Base-by-base conservation (phyloP, 1,140 invertebrate species). In the Drosophila parvula region DNA sequence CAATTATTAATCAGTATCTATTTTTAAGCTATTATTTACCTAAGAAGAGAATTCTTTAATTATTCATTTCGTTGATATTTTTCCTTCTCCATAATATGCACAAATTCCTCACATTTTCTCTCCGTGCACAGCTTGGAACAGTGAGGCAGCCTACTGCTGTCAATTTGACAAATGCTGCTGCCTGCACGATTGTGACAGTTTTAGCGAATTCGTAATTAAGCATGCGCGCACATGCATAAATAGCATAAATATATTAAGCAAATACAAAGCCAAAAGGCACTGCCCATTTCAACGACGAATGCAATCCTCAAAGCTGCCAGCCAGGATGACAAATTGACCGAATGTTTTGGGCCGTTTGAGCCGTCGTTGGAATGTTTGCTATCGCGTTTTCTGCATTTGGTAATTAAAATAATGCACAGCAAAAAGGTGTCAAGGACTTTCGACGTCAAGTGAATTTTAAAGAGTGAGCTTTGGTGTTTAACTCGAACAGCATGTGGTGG, bases 191-290 rank as follows among this genome's bases (percentile, higher is more conserved):
- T 84, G 88, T 90, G 83, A 90, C 88, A 89, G 67, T 90, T 86
- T 90, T 90, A 90, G 86, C 69, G 74, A 78, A 83, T 80, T 81
- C 68, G 79, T 86, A 86, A 90, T 90, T 86, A 83, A 86, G 80
- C 80, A 90, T 90, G 80, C 79, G 77, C 82, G 83, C 70, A 80
- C 86, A 90, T 86, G 82, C 86, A 86, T 78, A 90, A 83, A 76
- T 53, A 75, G 78, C 81, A 85, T 81, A 81, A 74, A 84, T 73
- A 84, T 73, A 81, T 64, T 32, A 53, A 48, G 34, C 38, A 51
- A 62, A 79, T 80, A 75, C 51, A 74, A 82, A 63, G 38, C 48
- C 48, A 45, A 59, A 59, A 41, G 34, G 32, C 65, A 43, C 6
- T 27, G 10, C 34, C 64, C 62, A 44, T 27, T 30, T 30, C 30